Conservation (phyloP, 2,888 invertebrate species). For the Icerya purchasi region DNA sequence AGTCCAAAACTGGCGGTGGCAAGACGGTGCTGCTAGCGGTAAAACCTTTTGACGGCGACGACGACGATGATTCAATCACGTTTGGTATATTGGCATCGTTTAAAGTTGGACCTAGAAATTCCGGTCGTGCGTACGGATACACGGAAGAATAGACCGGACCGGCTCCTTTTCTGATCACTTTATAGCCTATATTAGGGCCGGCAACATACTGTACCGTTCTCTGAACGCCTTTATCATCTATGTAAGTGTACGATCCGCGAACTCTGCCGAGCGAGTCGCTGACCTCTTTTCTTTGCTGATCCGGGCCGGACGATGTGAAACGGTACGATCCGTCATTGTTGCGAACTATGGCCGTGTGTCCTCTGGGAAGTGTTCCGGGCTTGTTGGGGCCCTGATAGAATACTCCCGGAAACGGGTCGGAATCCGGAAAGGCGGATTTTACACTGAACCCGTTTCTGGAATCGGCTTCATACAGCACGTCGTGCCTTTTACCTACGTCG, state of each 20-base stretch:
- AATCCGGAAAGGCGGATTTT: slow-evolving; percentile 43
- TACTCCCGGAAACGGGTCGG: slow-evolving; percentile 23
- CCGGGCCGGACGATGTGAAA: slow-evolving; percentile 45
- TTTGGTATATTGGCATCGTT: background rate
- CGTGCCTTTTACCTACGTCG: slow-evolving; percentile 48
- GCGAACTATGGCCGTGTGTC: slow-evolving; percentile 46
- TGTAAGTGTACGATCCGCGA: slow-evolving; percentile 51
- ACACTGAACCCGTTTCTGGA: slow-evolving; percentile 55
- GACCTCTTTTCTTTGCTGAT: slow-evolving; percentile 49
- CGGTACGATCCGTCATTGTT: slow-evolving; percentile 50
- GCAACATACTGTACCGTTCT: slow-evolving; percentile 56
- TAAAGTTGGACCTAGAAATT: slow-evolving; percentile 2
- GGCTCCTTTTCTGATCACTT: slow-evolving; percentile 45
- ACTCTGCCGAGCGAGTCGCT: slow-evolving; percentile 49
- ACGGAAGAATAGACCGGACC: slow-evolving; percentile 40
- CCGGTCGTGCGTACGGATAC: slow-evolving; percentile 34
- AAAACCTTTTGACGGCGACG: slow-evolving; percentile 16
- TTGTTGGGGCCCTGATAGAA: slow-evolving; percentile 40
- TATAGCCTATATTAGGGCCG: slow-evolving; percentile 54
- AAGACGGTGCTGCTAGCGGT: slow-evolving; percentile 25
- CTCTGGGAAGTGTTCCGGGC: slow-evolving; percentile 30
- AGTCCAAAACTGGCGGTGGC: slow-evolving; percentile 25
- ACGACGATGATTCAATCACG: slow-evolving; percentile 25
- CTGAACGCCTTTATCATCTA: slow-evolving; percentile 56
- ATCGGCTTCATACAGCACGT: slow-evolving; percentile 53